Evolutionary conservation across 2,888 invertebrate genomes (phyloP).

Genomic region (Oligia fasciuncula): DNA sequence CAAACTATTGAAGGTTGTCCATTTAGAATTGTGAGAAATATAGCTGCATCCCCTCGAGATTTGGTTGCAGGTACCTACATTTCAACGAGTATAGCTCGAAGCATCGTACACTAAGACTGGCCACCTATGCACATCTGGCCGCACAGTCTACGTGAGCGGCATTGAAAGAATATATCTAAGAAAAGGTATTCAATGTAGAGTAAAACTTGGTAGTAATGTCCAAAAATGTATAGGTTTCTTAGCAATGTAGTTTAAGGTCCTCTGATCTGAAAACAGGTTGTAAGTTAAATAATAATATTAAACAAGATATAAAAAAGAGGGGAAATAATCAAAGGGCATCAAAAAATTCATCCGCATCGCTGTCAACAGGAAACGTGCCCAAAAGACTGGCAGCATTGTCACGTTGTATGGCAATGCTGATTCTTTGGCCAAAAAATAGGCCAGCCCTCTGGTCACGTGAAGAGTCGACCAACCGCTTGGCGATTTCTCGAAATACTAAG

Average conservation of each 20-base stretch:
- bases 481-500: too few relatives aligned
- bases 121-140: conserved; percentile 21
- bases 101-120: conserved; percentile 8
- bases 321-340: too few relatives aligned
- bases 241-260: background rate
- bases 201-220: background rate
- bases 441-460: too few relatives aligned
- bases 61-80: conserved; percentile 14
- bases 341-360: too few relatives aligned
- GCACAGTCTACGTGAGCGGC: conserved; percentile 40
- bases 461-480: too few relatives aligned
- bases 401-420: too few relatives aligned
- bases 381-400: too few relatives aligned
- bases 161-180: conserved; percentile 4
- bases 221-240: background rate
- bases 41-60: conserved; percentile 9
- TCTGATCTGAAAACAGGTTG: background rate
- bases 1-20: background rate
- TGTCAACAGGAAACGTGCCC: too few relatives aligned
- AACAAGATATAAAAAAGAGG: too few relatives aligned
- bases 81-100: conserved; percentile 19
- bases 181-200: background rate
- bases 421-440: too few relatives aligned
- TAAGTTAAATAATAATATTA: too few relatives aligned
- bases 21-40: conserved; percentile 11